Evolutionary conservation across 92 coral and sea anemone genomes (phyloP).

Genomic region (Porites evermanni): DNA sequence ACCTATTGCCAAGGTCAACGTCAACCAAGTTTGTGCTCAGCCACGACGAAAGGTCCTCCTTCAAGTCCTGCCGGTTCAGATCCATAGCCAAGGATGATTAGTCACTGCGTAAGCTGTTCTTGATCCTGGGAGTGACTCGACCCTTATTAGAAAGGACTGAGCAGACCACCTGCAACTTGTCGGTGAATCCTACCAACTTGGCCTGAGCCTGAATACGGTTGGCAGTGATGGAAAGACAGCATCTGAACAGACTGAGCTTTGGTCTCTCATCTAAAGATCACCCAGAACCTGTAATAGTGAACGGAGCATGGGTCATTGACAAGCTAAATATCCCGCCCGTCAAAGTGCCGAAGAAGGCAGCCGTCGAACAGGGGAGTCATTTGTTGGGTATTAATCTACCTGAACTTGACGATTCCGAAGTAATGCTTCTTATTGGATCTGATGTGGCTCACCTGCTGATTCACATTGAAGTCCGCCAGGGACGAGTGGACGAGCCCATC

Average conservation of each 20-base stretch:
- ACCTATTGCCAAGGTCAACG: neutral
- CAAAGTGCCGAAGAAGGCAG: slow-evolving; percentile 11
- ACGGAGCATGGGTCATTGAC: slow-evolving; percentile 53
- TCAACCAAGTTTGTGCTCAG: slow-evolving; percentile 32
- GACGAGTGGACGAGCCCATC: slow-evolving; percentile 57
- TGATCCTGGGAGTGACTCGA: slow-evolving; percentile 33
- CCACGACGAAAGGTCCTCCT: slow-evolving; percentile 20
- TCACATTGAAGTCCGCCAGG: slow-evolving; percentile 57
- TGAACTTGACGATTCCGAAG: slow-evolving; percentile 40
- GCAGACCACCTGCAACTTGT: slow-evolving; percentile 24
- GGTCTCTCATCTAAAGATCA: slow-evolving; percentile 39
- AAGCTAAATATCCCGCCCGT: slow-evolving; percentile 33
- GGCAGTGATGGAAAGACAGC: slow-evolving; percentile 22
- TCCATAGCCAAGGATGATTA: neutral
- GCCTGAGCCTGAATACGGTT: slow-evolving; percentile 31
- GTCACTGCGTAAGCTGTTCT: slow-evolving; percentile 29
- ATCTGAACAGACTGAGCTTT: slow-evolving; percentile 20
- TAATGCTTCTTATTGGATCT: slow-evolving; percentile 59
- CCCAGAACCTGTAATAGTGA: slow-evolving; percentile 20
- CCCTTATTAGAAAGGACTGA: slow-evolving; percentile 23
- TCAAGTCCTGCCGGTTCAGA: slow-evolving; percentile 30
- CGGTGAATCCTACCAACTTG: slow-evolving; percentile 21
- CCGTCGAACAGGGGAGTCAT: slow-evolving; percentile 44
- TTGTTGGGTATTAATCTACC: slow-evolving; percentile 48
- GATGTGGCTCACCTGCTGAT: slow-evolving; percentile 58